Conservation (phyloP, 2,797 vertebrate species). For the Cuniculus paca region DNA sequence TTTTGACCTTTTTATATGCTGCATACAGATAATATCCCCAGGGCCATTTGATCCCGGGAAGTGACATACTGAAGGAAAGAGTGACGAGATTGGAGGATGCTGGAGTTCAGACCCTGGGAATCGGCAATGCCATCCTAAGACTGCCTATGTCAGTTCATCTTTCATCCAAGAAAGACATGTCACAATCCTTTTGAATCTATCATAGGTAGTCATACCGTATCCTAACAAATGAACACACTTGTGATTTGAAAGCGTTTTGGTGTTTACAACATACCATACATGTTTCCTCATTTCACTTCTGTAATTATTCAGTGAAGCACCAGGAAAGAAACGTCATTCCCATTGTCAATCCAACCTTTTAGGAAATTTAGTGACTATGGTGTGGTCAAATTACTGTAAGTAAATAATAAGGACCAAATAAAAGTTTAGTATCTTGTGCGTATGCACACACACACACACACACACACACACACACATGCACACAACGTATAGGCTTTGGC, state of each 20-base stretch:
- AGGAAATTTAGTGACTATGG: background rate
- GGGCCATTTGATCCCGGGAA: background rate
- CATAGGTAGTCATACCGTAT: background rate
- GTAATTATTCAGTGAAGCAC: background rate
- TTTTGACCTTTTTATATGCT: background rate
- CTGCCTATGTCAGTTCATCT: background rate
- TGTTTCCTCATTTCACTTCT: conserved; percentile 14
- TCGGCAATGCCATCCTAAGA: background rate
- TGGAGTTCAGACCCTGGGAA: background rate
- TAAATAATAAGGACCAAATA: background rate
- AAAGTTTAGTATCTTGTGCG: background rate
- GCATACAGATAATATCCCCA: background rate
- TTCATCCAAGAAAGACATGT: background rate
- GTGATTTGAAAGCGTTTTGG: background rate
- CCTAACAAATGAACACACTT: background rate
- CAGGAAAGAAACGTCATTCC: background rate
- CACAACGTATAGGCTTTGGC: background rate
- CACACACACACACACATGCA: background rate
- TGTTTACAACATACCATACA: background rate
- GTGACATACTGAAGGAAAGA: background rate
- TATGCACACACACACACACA: background rate
- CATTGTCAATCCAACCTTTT: background rate
- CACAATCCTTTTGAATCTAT: background rate
- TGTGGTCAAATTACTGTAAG: background rate
- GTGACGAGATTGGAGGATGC: background rate